These are phyloP conservation scores for Andrena cerasifolii DNA, from an alignment of 1,140 invertebrate genomes.

Conservation along the genomic window DNA sequence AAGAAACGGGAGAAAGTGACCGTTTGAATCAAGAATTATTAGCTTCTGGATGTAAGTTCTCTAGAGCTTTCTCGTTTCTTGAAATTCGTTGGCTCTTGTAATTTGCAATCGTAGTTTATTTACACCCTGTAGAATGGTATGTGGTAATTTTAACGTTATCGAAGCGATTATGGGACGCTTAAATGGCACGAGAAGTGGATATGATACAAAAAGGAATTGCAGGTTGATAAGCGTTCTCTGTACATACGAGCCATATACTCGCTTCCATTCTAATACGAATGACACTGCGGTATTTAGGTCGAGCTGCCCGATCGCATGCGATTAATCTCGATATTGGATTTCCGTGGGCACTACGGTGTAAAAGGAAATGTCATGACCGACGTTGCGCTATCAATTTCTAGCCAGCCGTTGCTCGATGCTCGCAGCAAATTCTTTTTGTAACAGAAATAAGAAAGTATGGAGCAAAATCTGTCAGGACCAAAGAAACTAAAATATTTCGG, in stretches of 20 bases:
- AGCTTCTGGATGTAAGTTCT: no score
- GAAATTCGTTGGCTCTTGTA: no score
- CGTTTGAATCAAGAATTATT: no score
- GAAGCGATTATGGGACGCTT: neutral
- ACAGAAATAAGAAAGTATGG: neutral
- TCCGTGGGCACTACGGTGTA: constrained; percentile 1
- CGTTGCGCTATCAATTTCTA: constrained; percentile 21
- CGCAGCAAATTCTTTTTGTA: neutral
- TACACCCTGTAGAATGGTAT: neutral
- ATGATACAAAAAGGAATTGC: neutral
- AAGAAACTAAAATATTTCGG: no score
- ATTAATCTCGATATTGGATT: constrained; percentile 49
- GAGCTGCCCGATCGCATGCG: constrained; percentile 17
- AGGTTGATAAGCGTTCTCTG: constrained; percentile 3
- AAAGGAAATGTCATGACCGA: constrained; percentile 42
- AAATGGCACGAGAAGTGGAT: neutral
- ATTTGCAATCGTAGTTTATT: no score
- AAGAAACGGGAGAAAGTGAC: no score
- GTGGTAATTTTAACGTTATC: neutral
- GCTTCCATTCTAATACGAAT: constrained; percentile 20
- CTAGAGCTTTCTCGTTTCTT: no score
- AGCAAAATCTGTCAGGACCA: neutral
- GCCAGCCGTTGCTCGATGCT: neutral
- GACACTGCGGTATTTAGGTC: constrained; percentile 40
- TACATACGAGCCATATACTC: neutral